These are phyloP conservation scores for Biston betularia DNA, from an alignment of 2,888 invertebrate genomes.

Conservation along the genomic window DNA sequence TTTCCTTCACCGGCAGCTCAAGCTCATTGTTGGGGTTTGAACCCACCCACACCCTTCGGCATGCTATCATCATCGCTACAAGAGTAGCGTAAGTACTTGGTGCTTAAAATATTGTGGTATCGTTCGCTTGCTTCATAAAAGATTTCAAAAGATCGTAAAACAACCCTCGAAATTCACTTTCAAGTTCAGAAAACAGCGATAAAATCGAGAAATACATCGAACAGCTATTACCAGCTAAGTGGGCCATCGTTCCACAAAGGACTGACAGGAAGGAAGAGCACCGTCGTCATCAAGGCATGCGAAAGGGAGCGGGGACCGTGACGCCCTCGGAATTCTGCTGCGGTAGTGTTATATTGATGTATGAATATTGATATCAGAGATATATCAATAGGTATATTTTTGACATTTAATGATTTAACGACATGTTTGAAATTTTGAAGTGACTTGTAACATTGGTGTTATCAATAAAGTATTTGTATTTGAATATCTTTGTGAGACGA, in stretches of 20 bases:
- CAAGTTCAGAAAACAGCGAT: constrained; percentile 13
- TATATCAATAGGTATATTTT: neutral
- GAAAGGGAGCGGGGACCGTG: constrained; percentile 1
- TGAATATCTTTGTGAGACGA: too few relatives aligned
- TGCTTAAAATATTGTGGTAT: neutral
- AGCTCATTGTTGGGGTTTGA: too few relatives aligned
- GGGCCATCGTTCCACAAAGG: constrained; percentile 7
- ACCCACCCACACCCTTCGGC: too few relatives aligned
- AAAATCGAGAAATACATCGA: constrained; percentile 20
- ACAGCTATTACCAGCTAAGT: constrained; percentile 20
- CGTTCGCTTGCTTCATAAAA: neutral
- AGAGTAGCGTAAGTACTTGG: too few relatives aligned
- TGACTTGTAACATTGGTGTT: too few relatives aligned
- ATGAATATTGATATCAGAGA: constrained; percentile 10
- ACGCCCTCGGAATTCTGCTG: constrained; percentile 8
- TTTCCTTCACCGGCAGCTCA: too few relatives aligned
- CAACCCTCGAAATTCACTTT: constrained; percentile 1
- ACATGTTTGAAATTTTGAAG: too few relatives aligned
- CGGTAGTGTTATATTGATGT: constrained; percentile 12
- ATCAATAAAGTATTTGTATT: too few relatives aligned
- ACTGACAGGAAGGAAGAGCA: constrained; percentile 19
- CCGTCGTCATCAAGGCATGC: constrained; percentile 1
- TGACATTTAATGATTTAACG: too few relatives aligned
- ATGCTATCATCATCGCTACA: too few relatives aligned
- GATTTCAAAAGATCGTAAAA: neutral